Conservation (phyloP, 2,113 vertebrate species). For the Himantopus leucocephalus region DNA sequence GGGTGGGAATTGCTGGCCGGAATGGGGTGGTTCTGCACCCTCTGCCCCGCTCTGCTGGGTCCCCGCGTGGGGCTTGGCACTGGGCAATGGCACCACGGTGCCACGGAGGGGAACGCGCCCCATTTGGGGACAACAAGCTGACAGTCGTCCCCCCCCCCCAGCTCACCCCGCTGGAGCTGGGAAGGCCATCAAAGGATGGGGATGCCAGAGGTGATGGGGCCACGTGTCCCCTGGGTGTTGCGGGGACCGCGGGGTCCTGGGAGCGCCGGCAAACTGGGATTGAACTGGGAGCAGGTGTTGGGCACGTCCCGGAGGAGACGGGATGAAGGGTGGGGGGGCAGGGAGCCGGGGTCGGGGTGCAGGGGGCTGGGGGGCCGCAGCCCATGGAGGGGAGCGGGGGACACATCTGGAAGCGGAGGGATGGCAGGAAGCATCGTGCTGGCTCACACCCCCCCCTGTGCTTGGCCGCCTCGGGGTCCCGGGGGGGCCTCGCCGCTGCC, state of each 20-base stretch:
- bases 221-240: neutral
- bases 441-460: neutral
- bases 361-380: neutral
- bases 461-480: slow-evolving; percentile 11
- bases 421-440: slow-evolving; percentile 32
- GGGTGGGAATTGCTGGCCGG: neutral
- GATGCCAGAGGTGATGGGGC: neutral
- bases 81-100: accelerated
- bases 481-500: slow-evolving; percentile 37
- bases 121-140: neutral
- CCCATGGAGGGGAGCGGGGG: neutral
- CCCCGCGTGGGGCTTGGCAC: accelerated
- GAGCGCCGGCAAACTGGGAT: neutral
- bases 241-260: neutral
- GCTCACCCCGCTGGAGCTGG: neutral
- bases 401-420: slow-evolving; percentile 40
- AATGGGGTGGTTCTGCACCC: neutral
- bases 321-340: neutral
- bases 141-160: neutral
- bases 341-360: neutral
- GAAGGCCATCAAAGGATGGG: neutral
- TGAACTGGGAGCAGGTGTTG: slow-evolving; percentile 36
- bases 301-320: neutral
- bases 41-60: neutral
- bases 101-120: accelerated